Conservation (phyloP, 2,797 vertebrate species). For the Periophthalmus magnuspinnatus region DNA sequence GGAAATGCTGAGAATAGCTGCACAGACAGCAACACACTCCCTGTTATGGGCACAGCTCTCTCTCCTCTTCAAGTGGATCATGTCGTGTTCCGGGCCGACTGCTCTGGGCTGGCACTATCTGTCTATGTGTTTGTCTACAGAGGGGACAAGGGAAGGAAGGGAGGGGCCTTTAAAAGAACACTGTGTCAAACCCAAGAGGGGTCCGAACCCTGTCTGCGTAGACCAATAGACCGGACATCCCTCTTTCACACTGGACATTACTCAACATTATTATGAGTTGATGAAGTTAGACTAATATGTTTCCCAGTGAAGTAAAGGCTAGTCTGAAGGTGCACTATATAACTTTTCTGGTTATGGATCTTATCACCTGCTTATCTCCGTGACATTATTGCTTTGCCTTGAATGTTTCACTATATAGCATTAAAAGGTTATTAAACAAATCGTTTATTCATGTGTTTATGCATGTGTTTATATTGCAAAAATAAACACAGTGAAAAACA, state of each 20-base stretch:
- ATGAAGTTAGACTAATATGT: neutral
- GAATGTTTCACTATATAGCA: too few species aligned
- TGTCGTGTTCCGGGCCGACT: slow-evolving; percentile 40
- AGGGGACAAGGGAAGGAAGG: slow-evolving; percentile 35
- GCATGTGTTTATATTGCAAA: too few species aligned
- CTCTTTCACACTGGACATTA: slow-evolving; percentile 10
- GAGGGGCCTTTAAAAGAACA: slow-evolving; percentile 50
- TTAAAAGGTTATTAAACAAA: too few species aligned
- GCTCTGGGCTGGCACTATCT: slow-evolving; percentile 38
- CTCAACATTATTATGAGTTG: neutral
- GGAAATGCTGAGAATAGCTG: slow-evolving; percentile 59
- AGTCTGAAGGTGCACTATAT: neutral
- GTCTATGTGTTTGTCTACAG: slow-evolving; percentile 16
- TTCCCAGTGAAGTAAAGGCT: neutral
- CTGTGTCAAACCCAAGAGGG: slow-evolving; percentile 32
- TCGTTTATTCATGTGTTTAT: too few species aligned
- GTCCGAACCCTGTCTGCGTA: slow-evolving; percentile 17
- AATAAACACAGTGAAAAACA: neutral
- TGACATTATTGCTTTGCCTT: too few species aligned
- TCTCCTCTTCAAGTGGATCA: slow-evolving; percentile 32
- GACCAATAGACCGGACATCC: slow-evolving; percentile 14
- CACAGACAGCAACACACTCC: slow-evolving; percentile 56
- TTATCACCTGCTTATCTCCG: too few species aligned
- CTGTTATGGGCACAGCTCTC: slow-evolving; percentile 46
- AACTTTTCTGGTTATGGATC: too few species aligned